Evolutionary conservation across 2,797 vertebrate species (phyloP).

Genomic region (Falco cherrug): DNA sequence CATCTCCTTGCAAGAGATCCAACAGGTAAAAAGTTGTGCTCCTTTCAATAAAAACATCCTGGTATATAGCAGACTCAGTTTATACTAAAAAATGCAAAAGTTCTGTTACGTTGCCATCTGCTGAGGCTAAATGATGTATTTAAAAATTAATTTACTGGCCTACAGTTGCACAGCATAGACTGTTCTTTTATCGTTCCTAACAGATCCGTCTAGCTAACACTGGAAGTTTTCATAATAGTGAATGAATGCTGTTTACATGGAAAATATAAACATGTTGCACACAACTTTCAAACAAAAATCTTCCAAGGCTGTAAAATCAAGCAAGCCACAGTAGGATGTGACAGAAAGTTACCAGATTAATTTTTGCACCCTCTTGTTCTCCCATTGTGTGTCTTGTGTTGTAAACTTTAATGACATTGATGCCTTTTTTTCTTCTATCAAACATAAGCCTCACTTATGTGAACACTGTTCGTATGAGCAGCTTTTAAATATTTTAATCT

Average conservation of each 20-base stretch:
- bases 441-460: not conserved
- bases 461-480: not conserved
- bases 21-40: conserved; percentile 84
- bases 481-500: not conserved
- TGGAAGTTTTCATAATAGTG: not conserved
- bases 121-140: not conserved
- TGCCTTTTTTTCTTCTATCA: not conserved
- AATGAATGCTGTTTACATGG: not conserved
- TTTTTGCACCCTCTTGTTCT: not conserved
- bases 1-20: conserved; percentile 92
- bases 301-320: not conserved
- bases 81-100: not conserved
- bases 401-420: not conserved
- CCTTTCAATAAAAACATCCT: not conserved
- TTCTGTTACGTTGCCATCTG: not conserved
- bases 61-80: not conserved
- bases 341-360: not conserved
- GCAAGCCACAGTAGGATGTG: not conserved
- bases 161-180: not conserved
- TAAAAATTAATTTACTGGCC: not conserved
- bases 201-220: not conserved
- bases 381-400: not conserved
- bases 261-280: not conserved
- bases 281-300: not conserved
- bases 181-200: not conserved